Conservation (phyloP, 2,888 invertebrate genomes). For the Hipparchia semele region DNA sequence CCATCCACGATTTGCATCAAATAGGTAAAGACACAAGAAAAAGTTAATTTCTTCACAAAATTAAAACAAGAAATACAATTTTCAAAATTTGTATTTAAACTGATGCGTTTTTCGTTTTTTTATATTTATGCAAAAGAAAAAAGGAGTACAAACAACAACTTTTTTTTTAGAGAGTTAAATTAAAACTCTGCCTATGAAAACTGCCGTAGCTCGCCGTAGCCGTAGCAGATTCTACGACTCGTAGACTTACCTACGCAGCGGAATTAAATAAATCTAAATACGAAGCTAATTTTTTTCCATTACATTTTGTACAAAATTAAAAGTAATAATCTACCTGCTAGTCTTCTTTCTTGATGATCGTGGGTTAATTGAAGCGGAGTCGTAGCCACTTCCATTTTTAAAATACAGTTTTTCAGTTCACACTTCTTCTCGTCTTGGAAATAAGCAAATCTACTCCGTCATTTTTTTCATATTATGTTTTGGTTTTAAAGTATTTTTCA, state of each 20-base stretch:
- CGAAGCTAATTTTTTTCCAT: neutral
- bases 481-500: neutral
- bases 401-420: slow-evolving; percentile 33
- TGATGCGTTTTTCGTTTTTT: no score
- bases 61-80: no score
- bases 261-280: neutral
- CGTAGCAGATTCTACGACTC: slow-evolving; percentile 8
- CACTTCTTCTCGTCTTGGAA: slow-evolving; percentile 19
- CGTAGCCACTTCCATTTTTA: slow-evolving; percentile 76
- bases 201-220: slow-evolving; percentile 2
- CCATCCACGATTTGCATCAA: no score
- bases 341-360: slow-evolving; percentile 72
- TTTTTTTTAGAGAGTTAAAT: no score
- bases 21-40: no score
- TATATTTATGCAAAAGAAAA: no score
- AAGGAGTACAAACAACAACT: no score
- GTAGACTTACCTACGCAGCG: slow-evolving; percentile 1
- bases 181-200: neutral
- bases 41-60: no score
- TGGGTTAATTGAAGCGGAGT: slow-evolving; percentile 74
- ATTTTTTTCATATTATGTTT: neutral
- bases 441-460: neutral
- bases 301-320: neutral
- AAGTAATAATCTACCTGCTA: slow-evolving; percentile 56
- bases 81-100: no score